A percentile compares a stretch with the other conserved stretches of the same genome.
phyloP scores from a whole-genome alignment of 2,113 vertebrate species.

The Oreochromis spilurus region DNA sequence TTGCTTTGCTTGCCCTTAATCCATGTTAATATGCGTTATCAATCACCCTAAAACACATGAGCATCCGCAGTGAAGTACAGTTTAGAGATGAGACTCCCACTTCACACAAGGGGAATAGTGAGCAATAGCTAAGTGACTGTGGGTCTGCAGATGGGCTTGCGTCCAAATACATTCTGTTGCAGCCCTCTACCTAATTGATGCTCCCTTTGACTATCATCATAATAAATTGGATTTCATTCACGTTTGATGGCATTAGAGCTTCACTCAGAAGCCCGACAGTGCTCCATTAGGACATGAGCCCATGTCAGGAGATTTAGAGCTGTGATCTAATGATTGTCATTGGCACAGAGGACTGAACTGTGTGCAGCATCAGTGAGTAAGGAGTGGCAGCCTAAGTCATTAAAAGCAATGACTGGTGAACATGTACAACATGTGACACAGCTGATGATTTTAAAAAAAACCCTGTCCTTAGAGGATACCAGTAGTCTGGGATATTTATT shows the following conservation, averaged over 20 bases:
- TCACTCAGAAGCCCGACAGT: slow-evolving; percentile 10
- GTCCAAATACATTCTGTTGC: slow-evolving; percentile 16
- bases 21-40: slow-evolving; percentile 19
- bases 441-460: neutral
- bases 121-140: neutral
- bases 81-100: slow-evolving; percentile 9
- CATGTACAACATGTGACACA: neutral
- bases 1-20: slow-evolving; percentile 9
- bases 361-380: neutral
- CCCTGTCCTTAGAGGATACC: neutral
- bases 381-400: neutral
- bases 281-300: slow-evolving; percentile 7
- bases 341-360: neutral
- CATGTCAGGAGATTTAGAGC: slow-evolving; percentile 14
- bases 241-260: slow-evolving; percentile 31
- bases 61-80: neutral
- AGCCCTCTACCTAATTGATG: slow-evolving; percentile 22
- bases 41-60: slow-evolving; percentile 31
- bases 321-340: slow-evolving; percentile 6
- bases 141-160: neutral
- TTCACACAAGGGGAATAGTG: neutral
- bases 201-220: slow-evolving; percentile 36
- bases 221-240: slow-evolving; percentile 48
- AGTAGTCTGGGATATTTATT: neutral
- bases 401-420: neutral